Evolutionary conservation across 37 sponge, comb jelly and placozoan genomes (phyloP), one percentile per base, ranked within the genome.

Genomic region (Chondrosia reniformis): DNA sequence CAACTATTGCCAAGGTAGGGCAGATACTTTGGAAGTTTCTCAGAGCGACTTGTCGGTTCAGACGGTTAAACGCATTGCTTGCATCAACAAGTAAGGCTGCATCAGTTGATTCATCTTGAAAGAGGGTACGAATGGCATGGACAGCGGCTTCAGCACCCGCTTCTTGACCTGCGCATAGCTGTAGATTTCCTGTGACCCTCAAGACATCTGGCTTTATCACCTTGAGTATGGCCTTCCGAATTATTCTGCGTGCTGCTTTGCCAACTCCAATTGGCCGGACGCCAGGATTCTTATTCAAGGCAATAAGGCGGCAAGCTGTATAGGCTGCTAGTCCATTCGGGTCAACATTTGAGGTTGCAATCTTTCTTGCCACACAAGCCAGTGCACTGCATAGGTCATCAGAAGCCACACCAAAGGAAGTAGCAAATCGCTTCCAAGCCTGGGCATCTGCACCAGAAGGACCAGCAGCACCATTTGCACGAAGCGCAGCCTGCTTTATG

Each of bases 121-220:
- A 59, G 5, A 67, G 30, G 7, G 22, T 40, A 33, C 42, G 38
- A 5, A 67, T 67, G 22, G 69, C 69, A 67, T n/a, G n/a, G n/a
- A n/a, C n/a, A n/a, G n/a, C n/a, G n/a, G 74, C 39, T 74, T 74
- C 74, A 74, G 46, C 41, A 46, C 74, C 74, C 9, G 17, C 74
- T 44, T 25, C 31, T 40, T 74, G 74, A 4, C 74, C 74, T 43
- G 46, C 74, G 45, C 74, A 74, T 25, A 28, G 41, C 44, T 74
- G 74, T 4, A 42, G 45, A 2, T 45, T n/a, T 45, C 74, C 45
- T 28, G 46, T 46, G 15, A 30, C 46, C 7, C 28, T 13, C 61
- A 7, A 30, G 61, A 59, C 28, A 30, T 59, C 61, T 19, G n/a
- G 30, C n/a, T 25, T 30, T 19, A 59, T 59, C 7, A 59, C 30